Base-by-base conservation (phyloP, 23 tunicate species). In the Oikopleura vanhoeffeni region DNA sequence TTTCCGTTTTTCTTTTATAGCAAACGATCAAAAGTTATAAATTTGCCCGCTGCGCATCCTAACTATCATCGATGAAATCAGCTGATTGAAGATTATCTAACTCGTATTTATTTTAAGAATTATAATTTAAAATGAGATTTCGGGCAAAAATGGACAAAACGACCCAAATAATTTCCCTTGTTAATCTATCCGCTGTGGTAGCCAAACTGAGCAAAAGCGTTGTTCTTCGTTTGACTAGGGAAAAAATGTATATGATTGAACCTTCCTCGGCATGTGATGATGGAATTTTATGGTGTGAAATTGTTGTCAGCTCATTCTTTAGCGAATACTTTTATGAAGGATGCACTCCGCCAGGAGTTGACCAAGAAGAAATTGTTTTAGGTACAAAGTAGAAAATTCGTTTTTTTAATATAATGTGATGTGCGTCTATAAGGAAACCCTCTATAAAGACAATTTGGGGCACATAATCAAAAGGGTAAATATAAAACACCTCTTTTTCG, bases 101-200 rank as follows among this genome's bases (percentile, higher is more conserved):
- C 60, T 49, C 60, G 8, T 18, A 8, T 49, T 8, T 49, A 49
- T 49, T 8, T 8, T 18, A 49, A 8, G 8, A 18, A 18, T 8
- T 49, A 18, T 49, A n/a, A 71, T 30, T 32, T 24, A 71, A 30
- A 71, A 71, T 71, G 79, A 28, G 35, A 24, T 71, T 71, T 30
- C 79, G 79, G 35, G 79, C 79, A 4, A 71, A 71, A 38, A 71
- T 71, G 34, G 79, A 71, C 34, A 71, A 71, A 30, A 71, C 79
- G 35, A 71, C 79, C 4, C 27, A 71, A 38, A 71, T 71, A 24
- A 71, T 71, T 32, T 13, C 79, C 27, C 32, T 71, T 24, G 27
- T 30, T 28, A 18, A 71, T 3, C 79, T 71, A 13, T 18, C 79
- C 38, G 79, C 79, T 2, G 79, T 71, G 3, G 35, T 71, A 2